phyloP scores from a whole-genome alignment of 2,888 invertebrate genomes.

The Xestia rhomboidea region DNA sequence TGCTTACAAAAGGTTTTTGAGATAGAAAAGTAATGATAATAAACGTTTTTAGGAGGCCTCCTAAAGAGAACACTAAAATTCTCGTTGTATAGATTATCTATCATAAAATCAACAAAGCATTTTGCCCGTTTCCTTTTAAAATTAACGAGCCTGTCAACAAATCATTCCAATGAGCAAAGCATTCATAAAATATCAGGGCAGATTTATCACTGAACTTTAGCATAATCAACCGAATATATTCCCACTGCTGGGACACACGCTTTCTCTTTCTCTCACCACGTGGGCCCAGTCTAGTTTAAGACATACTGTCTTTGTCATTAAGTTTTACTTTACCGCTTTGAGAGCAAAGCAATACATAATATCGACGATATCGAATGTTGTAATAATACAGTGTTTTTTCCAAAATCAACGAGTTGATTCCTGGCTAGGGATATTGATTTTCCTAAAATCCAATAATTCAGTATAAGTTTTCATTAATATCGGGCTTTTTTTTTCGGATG shows the following conservation, averaged over 20 bases:
- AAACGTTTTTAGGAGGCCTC: conserved; percentile 1
- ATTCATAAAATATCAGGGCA: neutral
- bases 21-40: conserved; percentile 16
- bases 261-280: neutral
- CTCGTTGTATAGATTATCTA: neutral
- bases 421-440: too few species aligned
- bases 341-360: neutral
- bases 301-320: neutral
- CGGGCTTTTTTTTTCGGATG: too few species aligned
- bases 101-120: neutral
- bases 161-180: neutral
- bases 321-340: neutral
- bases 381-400: too few species aligned
- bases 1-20: conserved; percentile 18
- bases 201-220: neutral
- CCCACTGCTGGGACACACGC: neutral
- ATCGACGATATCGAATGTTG: too few species aligned
- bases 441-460: too few species aligned
- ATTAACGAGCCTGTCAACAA: conserved; percentile 1
- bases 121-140: neutral
- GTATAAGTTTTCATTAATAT: too few species aligned
- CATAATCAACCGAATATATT: neutral
- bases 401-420: too few species aligned
- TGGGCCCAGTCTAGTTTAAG: neutral
- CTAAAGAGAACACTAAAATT: neutral